A percentile compares a stretch with the other conserved stretches of the same genome.
These are phyloP conservation scores for Leptinotarsa peninsularis DNA, from an alignment of 2,888 invertebrate genomes.

Conservation along the genomic window DNA sequence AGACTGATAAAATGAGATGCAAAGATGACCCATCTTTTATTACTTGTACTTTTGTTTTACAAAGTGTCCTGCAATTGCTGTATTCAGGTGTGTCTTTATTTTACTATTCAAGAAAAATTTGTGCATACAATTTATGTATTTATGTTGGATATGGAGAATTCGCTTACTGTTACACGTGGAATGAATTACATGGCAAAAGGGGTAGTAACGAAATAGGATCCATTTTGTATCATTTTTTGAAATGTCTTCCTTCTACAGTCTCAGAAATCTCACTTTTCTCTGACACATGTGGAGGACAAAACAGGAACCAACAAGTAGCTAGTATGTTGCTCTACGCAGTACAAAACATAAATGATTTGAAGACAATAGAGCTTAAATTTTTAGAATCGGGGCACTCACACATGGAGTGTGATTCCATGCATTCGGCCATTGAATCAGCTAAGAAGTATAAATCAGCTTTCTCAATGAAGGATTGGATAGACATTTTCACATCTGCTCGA, in stretches of 20 bases:
- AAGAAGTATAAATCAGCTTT: slow-evolving; percentile 19
- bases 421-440: slow-evolving; percentile 43
- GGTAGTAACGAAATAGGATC: slow-evolving; percentile 53
- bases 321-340: slow-evolving; percentile 48
- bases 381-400: slow-evolving; percentile 38
- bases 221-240: slow-evolving; percentile 22
- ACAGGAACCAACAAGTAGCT: slow-evolving; percentile 50
- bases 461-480: slow-evolving; percentile 20
- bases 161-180: slow-evolving; percentile 42
- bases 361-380: slow-evolving; percentile 50
- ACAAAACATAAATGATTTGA: slow-evolving; percentile 41
- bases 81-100: slow-evolving; percentile 51
- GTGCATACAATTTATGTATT: slow-evolving; percentile 36
- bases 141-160: slow-evolving; percentile 38
- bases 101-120: slow-evolving; percentile 49
- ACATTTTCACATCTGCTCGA: slow-evolving; percentile 12
- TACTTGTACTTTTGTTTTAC: slow-evolving; percentile 52
- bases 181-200: slow-evolving; percentile 32
- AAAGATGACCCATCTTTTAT: slow-evolving; percentile 21
- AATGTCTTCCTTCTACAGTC: slow-evolving; percentile 13
- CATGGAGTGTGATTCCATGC: slow-evolving; percentile 44
- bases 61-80: slow-evolving; percentile 54
- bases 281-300: slow-evolving; percentile 54
- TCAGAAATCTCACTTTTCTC: slow-evolving; percentile 45
- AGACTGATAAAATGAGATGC: slow-evolving; percentile 25